phyloP scores from a whole-genome alignment of 2,113 vertebrate species.

The Macrotis lagotis region DNA sequence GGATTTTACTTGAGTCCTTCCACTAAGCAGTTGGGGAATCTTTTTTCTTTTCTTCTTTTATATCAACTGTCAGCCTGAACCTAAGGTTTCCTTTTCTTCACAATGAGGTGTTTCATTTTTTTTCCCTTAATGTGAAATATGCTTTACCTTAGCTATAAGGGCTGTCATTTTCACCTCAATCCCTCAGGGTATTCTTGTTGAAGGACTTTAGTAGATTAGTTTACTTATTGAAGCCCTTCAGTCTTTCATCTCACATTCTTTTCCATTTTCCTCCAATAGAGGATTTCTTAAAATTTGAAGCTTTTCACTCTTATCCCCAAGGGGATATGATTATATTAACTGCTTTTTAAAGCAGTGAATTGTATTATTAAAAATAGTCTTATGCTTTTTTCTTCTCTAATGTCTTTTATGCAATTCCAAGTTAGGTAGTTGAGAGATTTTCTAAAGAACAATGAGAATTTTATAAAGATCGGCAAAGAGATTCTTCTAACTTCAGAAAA shows the following conservation, averaged over 20 bases:
- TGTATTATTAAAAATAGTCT: background rate
- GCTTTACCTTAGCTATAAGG: no score
- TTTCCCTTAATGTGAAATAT: no score
- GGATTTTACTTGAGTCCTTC: no score
- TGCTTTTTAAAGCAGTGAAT: background rate
- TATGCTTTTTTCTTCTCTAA: background rate
- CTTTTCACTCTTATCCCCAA: background rate
- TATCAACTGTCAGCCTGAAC: no score
- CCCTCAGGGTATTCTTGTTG: background rate
- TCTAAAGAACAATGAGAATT: slow-evolving; percentile 4
- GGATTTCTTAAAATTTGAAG: background rate
- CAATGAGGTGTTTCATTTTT: no score
- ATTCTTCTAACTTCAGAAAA: background rate
- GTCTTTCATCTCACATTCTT: background rate
- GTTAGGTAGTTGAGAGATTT: slow-evolving; percentile 12
- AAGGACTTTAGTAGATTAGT: no score
- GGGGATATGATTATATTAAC: background rate
- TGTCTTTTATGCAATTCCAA: background rate
- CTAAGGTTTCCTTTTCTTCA: no score
- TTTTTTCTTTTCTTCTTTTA: no score
- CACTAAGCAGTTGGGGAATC: no score
- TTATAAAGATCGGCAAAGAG: background rate
- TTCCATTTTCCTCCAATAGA: background rate
- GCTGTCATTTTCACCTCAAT: no score
- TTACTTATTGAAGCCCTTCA: background rate